Evolutionary conservation across 2,888 invertebrate genomes (phyloP), one percentile per base, ranked within the genome.

Genomic region (Heliconius charithonia): DNA sequence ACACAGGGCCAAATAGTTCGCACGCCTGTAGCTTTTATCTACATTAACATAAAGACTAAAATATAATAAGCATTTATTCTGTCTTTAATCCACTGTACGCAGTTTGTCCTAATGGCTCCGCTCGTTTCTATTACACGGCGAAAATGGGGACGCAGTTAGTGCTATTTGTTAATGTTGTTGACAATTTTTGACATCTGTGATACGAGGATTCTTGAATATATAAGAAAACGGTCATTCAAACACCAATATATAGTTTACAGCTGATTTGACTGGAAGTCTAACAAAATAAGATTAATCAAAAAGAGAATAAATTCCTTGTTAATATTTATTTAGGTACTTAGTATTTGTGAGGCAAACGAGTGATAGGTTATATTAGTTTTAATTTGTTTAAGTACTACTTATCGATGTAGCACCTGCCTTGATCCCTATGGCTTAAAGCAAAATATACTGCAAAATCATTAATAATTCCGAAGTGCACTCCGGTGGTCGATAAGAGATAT

Each of bases 1-100:
- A 81, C 82, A 80, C 83, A 82, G 82, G 82, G 82, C 79, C 80
- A 77, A 84, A 82, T 85, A 85, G 84, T 84, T 84, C 83, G 63
- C 82, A 77, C 82, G 79, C 79, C 74, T 81, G 69, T 73, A 66
- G 76, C 76, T 72, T 78, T 51, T 81, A 81, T 59, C 6, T 12
- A 62, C 62, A 51, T 76, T 51, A 45, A 12, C 3, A 78, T 81
- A 81, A 75, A 74, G 74, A 25, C 66, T 76, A 80, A 76, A 79
- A 73, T 79, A 27, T 51, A 62, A 71, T 73, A 74, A 78, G 59
- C n/a, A 32, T 73, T 78, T 62, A 67, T 78, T 66, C 73, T 29
- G 45, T 78, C 29, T 78, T 67, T 74, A 73, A 78, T 77, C 75
- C 65, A 75, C 70, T 76, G 80, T 80, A 73, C 75, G 67, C 76